These are phyloP conservation scores for Steromphala cineraria DNA, from an alignment of 2,888 invertebrate species.

Conservation along the genomic window DNA sequence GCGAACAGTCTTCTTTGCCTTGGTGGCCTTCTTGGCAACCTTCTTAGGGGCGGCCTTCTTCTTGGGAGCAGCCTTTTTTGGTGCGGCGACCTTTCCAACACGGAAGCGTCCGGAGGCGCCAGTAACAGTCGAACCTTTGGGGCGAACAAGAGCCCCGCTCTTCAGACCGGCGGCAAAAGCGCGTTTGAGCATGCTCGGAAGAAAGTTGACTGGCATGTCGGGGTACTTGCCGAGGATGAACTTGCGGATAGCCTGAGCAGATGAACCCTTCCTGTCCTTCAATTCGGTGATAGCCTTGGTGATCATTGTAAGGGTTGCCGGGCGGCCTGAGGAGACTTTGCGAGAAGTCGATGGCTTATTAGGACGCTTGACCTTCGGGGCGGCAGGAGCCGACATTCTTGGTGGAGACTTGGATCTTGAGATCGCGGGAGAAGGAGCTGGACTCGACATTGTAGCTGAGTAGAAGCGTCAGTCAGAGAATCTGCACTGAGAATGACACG, in stretches of 20 bases:
- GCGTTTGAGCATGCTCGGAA: neutral
- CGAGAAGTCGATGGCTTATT: too few species aligned
- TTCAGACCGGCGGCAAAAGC: neutral
- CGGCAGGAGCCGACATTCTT: neutral
- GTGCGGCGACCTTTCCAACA: neutral
- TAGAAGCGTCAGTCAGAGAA: neutral
- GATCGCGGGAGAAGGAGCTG: neutral
- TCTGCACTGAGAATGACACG: neutral
- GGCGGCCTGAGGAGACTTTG: too few species aligned
- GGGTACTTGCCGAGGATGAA: neutral
- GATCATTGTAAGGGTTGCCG: too few species aligned
- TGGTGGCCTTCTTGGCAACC: neutral
- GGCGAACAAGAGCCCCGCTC: neutral
- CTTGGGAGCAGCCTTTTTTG: too few species aligned
- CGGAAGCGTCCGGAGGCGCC: neutral
- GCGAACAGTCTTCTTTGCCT: neutral
- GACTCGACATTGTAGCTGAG: neutral
- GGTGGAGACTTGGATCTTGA: neutral
- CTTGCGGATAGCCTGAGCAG: neutral
- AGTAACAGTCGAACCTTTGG: neutral
- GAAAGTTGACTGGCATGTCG: neutral
- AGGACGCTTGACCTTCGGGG: too few species aligned
- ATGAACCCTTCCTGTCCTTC: neutral
- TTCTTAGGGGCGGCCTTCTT: too few species aligned
- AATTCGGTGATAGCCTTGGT: neutral